Conservation (phyloP, 2,113 vertebrate genomes). For the Eulacestoma nigropectus region DNA sequence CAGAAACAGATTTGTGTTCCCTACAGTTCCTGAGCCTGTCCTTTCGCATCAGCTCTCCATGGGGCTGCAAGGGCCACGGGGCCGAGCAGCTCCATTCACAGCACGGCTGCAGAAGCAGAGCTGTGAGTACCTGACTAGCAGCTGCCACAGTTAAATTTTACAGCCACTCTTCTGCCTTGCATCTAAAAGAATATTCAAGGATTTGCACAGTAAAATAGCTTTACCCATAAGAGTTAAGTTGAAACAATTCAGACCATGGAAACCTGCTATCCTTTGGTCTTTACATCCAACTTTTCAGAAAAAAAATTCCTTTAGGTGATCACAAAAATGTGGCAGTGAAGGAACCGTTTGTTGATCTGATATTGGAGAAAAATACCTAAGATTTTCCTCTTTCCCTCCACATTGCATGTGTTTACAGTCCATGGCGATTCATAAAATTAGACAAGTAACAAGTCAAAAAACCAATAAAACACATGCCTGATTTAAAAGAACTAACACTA, state of each 20-base stretch:
- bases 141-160: background rate
- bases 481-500: background rate
- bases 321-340: background rate
- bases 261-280: background rate
- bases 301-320: background rate
- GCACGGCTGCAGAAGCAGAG: rapidly evolving
- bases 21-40: background rate
- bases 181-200: background rate
- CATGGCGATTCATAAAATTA: background rate
- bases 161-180: background rate
- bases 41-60: rapidly evolving
- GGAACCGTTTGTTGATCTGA: background rate
- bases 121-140: background rate
- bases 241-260: background rate
- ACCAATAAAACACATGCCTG: background rate
- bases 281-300: background rate
- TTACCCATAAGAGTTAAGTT: background rate
- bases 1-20: background rate
- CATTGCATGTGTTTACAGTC: background rate
- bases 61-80: rapidly evolving
- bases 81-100: background rate
- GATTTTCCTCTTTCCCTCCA: background rate
- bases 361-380: background rate
- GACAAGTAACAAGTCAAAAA: background rate
- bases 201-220: background rate